Evolutionary conservation across 2,113 vertebrate genomes (phyloP).

Genomic region (Dromiciops gliroides): DNA sequence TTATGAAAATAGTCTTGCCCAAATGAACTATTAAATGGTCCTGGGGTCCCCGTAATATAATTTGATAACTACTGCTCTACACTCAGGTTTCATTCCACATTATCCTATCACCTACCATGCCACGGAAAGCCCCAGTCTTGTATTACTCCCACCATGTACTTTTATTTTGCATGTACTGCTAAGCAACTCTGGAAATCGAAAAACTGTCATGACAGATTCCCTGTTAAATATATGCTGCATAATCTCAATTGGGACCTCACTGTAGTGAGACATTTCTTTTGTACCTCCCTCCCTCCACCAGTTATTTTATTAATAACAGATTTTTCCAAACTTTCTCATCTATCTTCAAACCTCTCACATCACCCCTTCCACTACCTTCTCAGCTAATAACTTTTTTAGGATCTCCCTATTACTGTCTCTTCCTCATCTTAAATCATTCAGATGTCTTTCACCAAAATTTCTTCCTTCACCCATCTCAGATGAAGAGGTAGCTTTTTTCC

Average conservation of each 20-base stretch:
- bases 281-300: neutral
- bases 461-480: neutral
- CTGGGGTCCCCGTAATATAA: neutral
- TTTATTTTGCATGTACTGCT: neutral
- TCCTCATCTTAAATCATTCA: neutral
- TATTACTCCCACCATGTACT: neutral
- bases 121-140: neutral
- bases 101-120: neutral
- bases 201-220: neutral
- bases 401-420: neutral
- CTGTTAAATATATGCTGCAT: neutral
- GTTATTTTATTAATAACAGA: neutral
- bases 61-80: neutral
- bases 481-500: neutral
- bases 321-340: neutral
- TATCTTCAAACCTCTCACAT: neutral
- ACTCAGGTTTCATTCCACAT: neutral
- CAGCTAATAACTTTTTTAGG: neutral
- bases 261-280: neutral
- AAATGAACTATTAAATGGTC: neutral
- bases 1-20: neutral
- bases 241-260: neutral
- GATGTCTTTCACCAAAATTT: neutral
- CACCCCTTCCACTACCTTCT: neutral
- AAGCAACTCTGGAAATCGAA: neutral